These are phyloP conservation scores for Geodia barretti DNA, from an alignment of 37 sponge, comb jelly and placozoan species.

Conservation along the genomic window DNA sequence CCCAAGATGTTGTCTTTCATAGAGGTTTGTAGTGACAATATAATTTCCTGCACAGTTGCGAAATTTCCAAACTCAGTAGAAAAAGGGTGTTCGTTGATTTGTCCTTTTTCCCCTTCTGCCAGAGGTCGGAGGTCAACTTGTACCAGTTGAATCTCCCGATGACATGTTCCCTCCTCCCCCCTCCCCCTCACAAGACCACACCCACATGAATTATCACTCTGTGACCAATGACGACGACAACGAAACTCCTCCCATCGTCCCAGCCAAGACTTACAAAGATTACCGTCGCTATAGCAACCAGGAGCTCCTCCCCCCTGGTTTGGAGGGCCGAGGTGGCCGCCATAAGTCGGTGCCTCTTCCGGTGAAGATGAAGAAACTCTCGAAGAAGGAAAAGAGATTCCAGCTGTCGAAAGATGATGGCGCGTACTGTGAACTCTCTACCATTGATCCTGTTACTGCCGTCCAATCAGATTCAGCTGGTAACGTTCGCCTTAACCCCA, in stretches of 20 bases:
- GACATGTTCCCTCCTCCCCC: not conserved
- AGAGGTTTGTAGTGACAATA: conserved; percentile 25
- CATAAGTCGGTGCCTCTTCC: not conserved
- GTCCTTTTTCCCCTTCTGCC: too few species aligned
- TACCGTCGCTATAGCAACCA: not conserved
- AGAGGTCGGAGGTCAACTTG: not conserved
- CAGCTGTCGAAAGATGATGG: conserved; percentile 49
- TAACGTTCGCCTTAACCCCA: conserved; percentile 21
- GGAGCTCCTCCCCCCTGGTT: too few species aligned
- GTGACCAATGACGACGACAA: too few species aligned
- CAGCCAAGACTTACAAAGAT: not conserved
- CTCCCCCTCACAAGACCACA: conserved; percentile 2
- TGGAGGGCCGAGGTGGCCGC: not conserved
- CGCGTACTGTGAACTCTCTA: conserved; percentile 43
- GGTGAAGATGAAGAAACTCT: conserved; percentile 7
- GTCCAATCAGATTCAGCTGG: conserved; percentile 14
- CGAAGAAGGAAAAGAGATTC: conserved; percentile 53
- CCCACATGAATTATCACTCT: too few species aligned
- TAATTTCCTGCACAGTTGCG: too few species aligned
- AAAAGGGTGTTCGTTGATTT: too few species aligned
- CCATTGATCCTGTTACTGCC: conserved; percentile 29
- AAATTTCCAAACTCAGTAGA: too few species aligned
- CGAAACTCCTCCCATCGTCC: too few species aligned
- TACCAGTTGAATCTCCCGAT: not conserved
- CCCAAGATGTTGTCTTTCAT: conserved; percentile 49